phyloP scores from a whole-genome alignment of 2,113 vertebrate genomes.

The Hippocampus abdominalis region DNA sequence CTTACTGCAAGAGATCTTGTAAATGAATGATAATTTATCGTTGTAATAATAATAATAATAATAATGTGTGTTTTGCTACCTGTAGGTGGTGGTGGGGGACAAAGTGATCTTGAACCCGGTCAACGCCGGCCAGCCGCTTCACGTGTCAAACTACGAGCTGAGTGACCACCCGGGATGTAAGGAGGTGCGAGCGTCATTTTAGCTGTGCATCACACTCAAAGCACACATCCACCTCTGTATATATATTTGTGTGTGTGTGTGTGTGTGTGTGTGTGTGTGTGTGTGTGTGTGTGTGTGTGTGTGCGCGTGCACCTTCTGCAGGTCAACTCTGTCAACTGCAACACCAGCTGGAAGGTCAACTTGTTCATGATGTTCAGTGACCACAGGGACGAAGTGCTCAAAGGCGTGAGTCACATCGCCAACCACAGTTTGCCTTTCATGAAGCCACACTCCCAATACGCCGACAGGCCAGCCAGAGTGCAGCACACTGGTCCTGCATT shows the following conservation, averaged over 20 bases:
- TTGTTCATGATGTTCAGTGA: slow-evolving; percentile 68
- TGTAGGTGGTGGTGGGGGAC: slow-evolving; percentile 63
- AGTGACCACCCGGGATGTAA: slow-evolving; percentile 58
- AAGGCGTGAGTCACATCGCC: slow-evolving; percentile 47
- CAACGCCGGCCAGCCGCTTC: slow-evolving; percentile 61
- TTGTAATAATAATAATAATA: not conserved
- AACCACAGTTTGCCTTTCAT: not conserved
- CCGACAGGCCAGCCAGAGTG: too few relatives aligned
- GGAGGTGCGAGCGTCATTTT: slow-evolving; percentile 40
- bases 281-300: not conserved
- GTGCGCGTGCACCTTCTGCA: slow-evolving; percentile 24
- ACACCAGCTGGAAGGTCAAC: slow-evolving; percentile 70
- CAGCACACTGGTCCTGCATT: not conserved
- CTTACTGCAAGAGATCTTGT: not conserved
- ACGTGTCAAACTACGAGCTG: slow-evolving; percentile 62
- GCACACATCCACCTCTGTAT: not conserved
- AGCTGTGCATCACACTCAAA: not conserved
- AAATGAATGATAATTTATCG: not conserved
- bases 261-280: not conserved
- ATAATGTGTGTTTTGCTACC: not conserved
- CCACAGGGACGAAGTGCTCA: slow-evolving; percentile 62
- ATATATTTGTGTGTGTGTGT: not conserved
- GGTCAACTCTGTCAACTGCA: slow-evolving; percentile 67
- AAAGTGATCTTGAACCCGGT: slow-evolving; percentile 67
- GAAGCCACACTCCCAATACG: not conserved